A percentile compares a stretch with the other conserved stretches of the same genome.
phyloP scores from a whole-genome alignment of 2,113 vertebrate species.

The Stercorarius parasiticus region DNA sequence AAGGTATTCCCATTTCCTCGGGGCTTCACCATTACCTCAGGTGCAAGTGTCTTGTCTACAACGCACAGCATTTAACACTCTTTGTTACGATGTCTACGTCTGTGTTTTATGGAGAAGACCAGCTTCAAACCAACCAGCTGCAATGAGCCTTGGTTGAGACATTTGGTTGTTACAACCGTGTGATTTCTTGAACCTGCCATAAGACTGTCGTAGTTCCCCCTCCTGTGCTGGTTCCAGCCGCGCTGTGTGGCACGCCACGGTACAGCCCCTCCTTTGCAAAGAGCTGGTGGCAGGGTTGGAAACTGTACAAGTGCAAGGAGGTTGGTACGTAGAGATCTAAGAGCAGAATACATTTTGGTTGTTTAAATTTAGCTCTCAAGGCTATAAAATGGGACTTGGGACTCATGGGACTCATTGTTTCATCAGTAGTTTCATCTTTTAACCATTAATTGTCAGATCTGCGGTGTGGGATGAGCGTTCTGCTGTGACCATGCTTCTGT shows the following conservation, averaged over 20 bases:
- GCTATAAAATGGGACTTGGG: slow-evolving; percentile 31
- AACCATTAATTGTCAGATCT: slow-evolving; percentile 59
- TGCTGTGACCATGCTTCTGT: slow-evolving; percentile 58
- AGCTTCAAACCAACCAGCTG: slow-evolving; percentile 13
- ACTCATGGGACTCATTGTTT: slow-evolving; percentile 33
- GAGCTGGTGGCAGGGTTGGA: neutral
- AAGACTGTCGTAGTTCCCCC: neutral
- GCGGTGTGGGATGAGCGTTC: slow-evolving; percentile 20
- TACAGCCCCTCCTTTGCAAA: neutral
- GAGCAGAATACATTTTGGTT: slow-evolving; percentile 32
- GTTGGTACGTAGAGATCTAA: neutral
- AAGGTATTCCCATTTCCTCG: neutral
- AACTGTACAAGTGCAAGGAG: neutral
- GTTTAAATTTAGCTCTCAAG: slow-evolving; percentile 54
- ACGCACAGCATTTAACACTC: rapidly evolving
- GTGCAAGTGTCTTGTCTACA: neutral
- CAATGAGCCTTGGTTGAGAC: neutral
- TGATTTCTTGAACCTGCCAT: slow-evolving; percentile 24
- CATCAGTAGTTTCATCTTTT: slow-evolving; percentile 55
- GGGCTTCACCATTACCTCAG: neutral
- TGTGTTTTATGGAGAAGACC: neutral
- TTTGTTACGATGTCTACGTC: neutral
- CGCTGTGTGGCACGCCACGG: neutral
- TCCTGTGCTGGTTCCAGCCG: neutral
- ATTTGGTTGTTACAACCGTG: neutral